phyloP scores from a whole-genome alignment of 2,888 invertebrate species.

The Ypsolopha sequella region DNA sequence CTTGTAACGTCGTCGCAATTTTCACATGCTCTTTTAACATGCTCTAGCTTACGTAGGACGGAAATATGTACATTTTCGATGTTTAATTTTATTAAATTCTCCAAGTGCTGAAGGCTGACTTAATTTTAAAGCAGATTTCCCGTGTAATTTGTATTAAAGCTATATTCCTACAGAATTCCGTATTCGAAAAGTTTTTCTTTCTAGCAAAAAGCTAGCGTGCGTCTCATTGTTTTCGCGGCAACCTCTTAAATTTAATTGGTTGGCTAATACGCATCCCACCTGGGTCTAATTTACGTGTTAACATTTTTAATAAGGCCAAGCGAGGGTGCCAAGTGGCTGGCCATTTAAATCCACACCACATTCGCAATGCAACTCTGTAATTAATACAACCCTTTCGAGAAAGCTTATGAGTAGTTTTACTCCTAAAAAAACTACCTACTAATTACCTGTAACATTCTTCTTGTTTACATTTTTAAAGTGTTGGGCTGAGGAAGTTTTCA shows the following conservation, averaged over 20 bases:
- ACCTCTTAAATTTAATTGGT: slow-evolving; percentile 64
- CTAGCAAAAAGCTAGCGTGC: too few relatives aligned
- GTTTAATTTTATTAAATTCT: slow-evolving; percentile 24
- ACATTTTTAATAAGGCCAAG: slow-evolving; percentile 67
- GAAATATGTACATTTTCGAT: slow-evolving; percentile 40
- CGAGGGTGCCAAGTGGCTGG: slow-evolving; percentile 65
- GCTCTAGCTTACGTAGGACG: slow-evolving; percentile 14
- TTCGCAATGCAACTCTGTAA: slow-evolving; percentile 62
- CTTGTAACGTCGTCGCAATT: slow-evolving; percentile 63
- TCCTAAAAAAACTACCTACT: slow-evolving; percentile 47
- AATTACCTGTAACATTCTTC: slow-evolving; percentile 47
- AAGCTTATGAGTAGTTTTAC: slow-evolving; percentile 69
- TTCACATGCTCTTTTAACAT: slow-evolving; percentile 60
- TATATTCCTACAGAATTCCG: too few relatives aligned
- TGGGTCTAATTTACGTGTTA: slow-evolving; percentile 67
- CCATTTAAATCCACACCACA: slow-evolving; percentile 51
- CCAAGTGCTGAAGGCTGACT: too few relatives aligned
- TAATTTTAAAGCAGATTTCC: too few relatives aligned
- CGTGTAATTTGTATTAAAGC: too few relatives aligned
- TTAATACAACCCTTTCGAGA: slow-evolving; percentile 62
- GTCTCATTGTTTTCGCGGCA: slow-evolving; percentile 9
- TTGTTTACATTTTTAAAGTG: background rate
- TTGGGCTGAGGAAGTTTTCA: slow-evolving; percentile 7
- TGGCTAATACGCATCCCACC: slow-evolving; percentile 56
- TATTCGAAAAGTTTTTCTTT: too few relatives aligned